phyloP scores from a whole-genome alignment of 2,888 invertebrate genomes.

The Thera obeliscata region DNA sequence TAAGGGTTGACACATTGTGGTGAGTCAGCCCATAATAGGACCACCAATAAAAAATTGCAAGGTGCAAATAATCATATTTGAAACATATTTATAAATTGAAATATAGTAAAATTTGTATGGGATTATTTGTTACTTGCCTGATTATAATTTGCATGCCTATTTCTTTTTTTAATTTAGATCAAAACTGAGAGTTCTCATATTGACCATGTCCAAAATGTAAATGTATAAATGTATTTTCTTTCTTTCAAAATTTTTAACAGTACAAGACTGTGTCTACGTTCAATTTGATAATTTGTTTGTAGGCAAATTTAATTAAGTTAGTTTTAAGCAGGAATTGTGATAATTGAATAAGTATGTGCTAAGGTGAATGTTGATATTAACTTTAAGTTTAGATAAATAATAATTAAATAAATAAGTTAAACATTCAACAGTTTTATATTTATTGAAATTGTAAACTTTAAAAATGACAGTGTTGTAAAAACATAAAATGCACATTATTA shows the following conservation, averaged over 20 bases:
- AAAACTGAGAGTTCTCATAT: no score
- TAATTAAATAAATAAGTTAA: constrained; percentile 48
- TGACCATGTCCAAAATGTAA: no score
- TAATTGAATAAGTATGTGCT: constrained; percentile 51
- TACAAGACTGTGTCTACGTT: constrained; percentile 39
- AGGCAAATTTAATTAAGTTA: constrained; percentile 42
- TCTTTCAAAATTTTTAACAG: constrained; percentile 14
- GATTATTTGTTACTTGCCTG: no score
- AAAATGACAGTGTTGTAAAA: not conserved
- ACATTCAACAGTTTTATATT: constrained; percentile 18
- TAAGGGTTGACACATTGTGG: not conserved
- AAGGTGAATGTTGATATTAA: constrained; percentile 48
- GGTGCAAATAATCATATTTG: no score
- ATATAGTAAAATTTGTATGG: no score
- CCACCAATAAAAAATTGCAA: no score
- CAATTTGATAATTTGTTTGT: constrained; percentile 51
- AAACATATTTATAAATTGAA: no score
- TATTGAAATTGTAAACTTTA: constrained; percentile 22
- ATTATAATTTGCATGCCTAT: no score
- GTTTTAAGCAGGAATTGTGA: constrained; percentile 56
- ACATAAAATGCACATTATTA: constrained; percentile 12
- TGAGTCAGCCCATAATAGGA: not conserved
- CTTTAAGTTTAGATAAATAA: constrained; percentile 38
- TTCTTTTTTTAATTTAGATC: no score
- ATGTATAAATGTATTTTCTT: not conserved